Conservation (phyloP, 1,140 invertebrate genomes). For the Thereuonema tuberculata region DNA sequence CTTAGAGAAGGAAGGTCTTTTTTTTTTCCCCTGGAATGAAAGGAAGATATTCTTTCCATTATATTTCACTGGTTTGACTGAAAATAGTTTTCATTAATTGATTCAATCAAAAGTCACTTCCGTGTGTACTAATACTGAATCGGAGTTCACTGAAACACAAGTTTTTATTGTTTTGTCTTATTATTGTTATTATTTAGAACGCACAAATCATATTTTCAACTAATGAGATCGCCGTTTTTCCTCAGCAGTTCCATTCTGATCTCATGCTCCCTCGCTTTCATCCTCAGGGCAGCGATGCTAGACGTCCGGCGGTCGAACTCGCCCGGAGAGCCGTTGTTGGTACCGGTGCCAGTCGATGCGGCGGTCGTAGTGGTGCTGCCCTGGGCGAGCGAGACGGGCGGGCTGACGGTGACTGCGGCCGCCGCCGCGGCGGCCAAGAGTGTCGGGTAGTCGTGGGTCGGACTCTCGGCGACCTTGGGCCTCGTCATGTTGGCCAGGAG, state of each 20-base stretch:
- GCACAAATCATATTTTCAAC: neutral
- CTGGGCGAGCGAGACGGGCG: neutral
- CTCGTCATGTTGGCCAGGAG: neutral
- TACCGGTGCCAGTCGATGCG: neutral
- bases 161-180: neutral
- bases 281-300: conserved; percentile 73
- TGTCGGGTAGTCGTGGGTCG: neutral
- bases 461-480: neutral
- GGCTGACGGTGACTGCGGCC: neutral
- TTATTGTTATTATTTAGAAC: conserved; percentile 13
- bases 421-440: neutral
- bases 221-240: conserved; percentile 57
- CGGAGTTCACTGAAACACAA: neutral
- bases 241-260: conserved; percentile 64
- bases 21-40: too few species aligned
- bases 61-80: too few species aligned
- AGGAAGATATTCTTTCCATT: too few species aligned
- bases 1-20: too few species aligned
- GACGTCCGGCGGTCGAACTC: conserved; percentile 58
- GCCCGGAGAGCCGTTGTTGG: conserved; percentile 13
- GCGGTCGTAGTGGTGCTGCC: neutral
- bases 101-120: neutral
- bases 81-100: too few species aligned
- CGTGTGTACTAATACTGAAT: conserved; percentile 5
- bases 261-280: conserved; percentile 86